Evolutionary conservation across 2,888 invertebrate genomes (phyloP).

Genomic region (Spatulosminthurus flaviceps): DNA sequence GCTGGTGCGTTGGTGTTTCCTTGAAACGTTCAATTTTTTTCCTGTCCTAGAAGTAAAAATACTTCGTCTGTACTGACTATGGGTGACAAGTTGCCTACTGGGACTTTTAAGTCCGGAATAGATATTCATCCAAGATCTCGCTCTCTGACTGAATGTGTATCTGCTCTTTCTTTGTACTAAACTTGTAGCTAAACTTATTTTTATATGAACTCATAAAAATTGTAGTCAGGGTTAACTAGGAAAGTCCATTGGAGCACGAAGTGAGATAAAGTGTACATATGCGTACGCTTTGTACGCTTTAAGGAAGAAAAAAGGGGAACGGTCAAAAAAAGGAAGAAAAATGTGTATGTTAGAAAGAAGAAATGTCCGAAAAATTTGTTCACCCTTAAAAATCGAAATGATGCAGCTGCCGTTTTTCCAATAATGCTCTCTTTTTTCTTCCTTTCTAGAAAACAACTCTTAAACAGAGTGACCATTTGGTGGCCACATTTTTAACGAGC

Average conservation of each 20-base stretch:
- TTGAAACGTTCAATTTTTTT: slow-evolving; percentile 20
- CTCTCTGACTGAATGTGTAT: too few relatives aligned
- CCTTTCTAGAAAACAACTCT: slow-evolving; percentile 29
- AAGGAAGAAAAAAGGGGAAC: slow-evolving; percentile 39
- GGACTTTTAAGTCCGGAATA: neutral
- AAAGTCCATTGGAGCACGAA: neutral
- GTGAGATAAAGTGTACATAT: neutral
- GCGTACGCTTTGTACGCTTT: neutral
- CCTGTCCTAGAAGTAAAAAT: neutral
- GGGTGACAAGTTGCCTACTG: slow-evolving; percentile 37
- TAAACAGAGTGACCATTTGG: slow-evolving; percentile 59
- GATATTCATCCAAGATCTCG: too few relatives aligned
- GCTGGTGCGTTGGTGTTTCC: slow-evolving; percentile 26
- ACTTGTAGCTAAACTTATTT: neutral
- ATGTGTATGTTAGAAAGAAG: slow-evolving; percentile 34
- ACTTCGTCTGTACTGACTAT: slow-evolving; percentile 20
- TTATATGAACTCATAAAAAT: neutral
- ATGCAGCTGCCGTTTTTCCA: slow-evolving; percentile 30
- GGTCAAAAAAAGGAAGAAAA: slow-evolving; percentile 42
- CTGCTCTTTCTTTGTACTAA: too few relatives aligned
- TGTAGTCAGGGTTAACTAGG: neutral
- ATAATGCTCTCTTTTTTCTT: slow-evolving; percentile 10
- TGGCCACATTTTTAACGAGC: slow-evolving; percentile 62
- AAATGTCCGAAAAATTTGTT: slow-evolving; percentile 45
- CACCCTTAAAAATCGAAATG: slow-evolving; percentile 37